Conservation (phyloP, 2,113 vertebrate species). For the Nothoprocta perdicaria region DNA sequence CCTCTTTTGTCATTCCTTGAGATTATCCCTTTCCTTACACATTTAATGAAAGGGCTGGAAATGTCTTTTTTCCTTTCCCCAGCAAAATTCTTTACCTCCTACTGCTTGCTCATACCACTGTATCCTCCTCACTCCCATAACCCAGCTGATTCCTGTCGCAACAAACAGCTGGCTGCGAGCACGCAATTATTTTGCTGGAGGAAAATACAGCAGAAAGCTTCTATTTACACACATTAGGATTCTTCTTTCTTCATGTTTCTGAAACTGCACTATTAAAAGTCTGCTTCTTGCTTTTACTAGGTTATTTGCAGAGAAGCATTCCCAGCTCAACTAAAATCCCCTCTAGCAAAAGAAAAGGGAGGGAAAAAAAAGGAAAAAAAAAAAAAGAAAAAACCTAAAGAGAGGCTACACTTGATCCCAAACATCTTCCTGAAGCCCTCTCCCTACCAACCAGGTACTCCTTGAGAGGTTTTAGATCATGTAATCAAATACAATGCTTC, state of each 20-base stretch:
- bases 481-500: background rate
- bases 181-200: conserved; percentile 11
- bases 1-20: background rate
- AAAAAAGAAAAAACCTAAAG: background rate
- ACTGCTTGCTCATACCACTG: conserved; percentile 55
- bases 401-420: background rate
- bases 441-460: background rate
- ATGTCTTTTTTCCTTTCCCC: background rate
- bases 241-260: conserved; percentile 26
- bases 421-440: background rate
- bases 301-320: conserved; percentile 25
- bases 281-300: conserved; percentile 26
- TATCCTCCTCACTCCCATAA: conserved; percentile 6
- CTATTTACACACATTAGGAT: conserved; percentile 48
- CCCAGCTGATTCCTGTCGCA: background rate
- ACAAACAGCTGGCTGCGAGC: background rate
- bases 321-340: background rate
- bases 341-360: background rate
- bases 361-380: background rate
- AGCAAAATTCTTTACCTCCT: conserved; percentile 57
- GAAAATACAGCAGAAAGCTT: conserved; percentile 38
- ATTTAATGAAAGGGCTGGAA: conserved; percentile 17
- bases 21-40: background rate
- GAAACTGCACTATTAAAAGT: conserved; percentile 43
- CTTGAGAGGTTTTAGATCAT: background rate